Base-by-base conservation (phyloP, 2,113 vertebrate species). In the Petrocephalus zakoni region DNA sequence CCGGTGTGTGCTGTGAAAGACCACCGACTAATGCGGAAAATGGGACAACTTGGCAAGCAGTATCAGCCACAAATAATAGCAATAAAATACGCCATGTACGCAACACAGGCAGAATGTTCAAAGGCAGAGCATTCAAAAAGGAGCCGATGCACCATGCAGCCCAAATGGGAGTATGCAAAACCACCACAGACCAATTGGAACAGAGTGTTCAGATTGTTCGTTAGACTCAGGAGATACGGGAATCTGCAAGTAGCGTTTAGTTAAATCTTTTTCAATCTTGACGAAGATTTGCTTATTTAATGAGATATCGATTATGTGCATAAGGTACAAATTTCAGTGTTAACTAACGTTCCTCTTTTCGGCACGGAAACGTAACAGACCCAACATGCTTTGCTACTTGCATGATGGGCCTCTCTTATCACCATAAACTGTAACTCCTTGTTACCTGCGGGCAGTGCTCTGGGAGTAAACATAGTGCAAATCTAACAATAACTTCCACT, bases 401-500 rank as follows among this genome's bases (percentile, higher is more conserved):
- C 4, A 42, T 42, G 34, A 19, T 42, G 72, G 6, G 17, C 5
- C 5, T 78, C 15, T 21, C 34, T 7, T 5, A 8, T 5, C 34
- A 42, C 34, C 10, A 68, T 68, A 68, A 0, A 37, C 68, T 75
- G 5, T 37, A 19, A 37, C 25, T 37, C 68, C 15, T 75, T 75
- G 34, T 75, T 75, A 37, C 25, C 29, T 75, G 25, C 29, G 34
- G 29, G 15, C 34, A 17, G 34, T 7, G 68, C 15, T 17, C 25
- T 75, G 68, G 68, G 68, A 75, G 68, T 75, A 75, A 75, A 75
- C 68, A 75, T 75, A 75, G 68, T 75, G 34, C 68, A 75, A 37
- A 75, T 75, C 68, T 75, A 75, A 75, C 68, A 37, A 75, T 37
- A 37, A 17, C 68, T 75, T 37, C 34, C 25, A 75, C 25, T 34